A percentile compares a stretch with the other conserved stretches of the same genome.
These are phyloP conservation scores for Lacerta viridis DNA, from an alignment of 2,797 vertebrate species.

Conservation along the genomic window DNA sequence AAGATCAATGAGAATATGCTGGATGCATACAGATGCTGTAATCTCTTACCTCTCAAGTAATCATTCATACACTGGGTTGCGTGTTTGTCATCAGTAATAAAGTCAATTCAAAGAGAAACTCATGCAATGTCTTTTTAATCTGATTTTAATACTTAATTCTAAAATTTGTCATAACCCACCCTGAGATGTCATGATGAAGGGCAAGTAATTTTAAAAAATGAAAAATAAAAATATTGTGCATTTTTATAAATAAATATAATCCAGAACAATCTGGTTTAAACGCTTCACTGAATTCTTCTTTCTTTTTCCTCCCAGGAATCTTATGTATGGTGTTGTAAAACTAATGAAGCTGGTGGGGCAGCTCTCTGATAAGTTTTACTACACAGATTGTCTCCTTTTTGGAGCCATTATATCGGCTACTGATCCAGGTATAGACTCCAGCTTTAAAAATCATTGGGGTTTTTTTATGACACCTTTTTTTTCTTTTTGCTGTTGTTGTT, in stretches of 20 bases:
- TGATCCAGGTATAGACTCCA: constrained; percentile 88
- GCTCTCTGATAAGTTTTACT: constrained; percentile 95
- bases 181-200: too few relatives aligned
- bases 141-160: not conserved
- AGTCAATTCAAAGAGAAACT: not conserved
- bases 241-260: too few relatives aligned
- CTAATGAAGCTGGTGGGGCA: constrained; percentile 94
- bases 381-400: constrained; percentile 98
- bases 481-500: not conserved
- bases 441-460: constrained; percentile 26
- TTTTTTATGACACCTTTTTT: not conserved
- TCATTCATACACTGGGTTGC: constrained; percentile 26
- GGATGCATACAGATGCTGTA: not conserved
- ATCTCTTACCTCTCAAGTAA: not conserved
- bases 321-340: constrained; percentile 98
- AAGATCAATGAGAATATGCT: not conserved
- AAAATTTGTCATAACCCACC: too few relatives aligned
- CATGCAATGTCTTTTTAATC: too few relatives aligned
- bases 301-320: constrained; percentile 84
- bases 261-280: not conserved
- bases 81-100: not conserved
- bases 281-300: not conserved
- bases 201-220: too few relatives aligned
- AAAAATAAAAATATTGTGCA: too few relatives aligned
- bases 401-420: constrained; percentile 98